These are phyloP conservation scores for Halichoerus grypus DNA, from an alignment of 2,113 vertebrate genomes.

Conservation along the genomic window DNA sequence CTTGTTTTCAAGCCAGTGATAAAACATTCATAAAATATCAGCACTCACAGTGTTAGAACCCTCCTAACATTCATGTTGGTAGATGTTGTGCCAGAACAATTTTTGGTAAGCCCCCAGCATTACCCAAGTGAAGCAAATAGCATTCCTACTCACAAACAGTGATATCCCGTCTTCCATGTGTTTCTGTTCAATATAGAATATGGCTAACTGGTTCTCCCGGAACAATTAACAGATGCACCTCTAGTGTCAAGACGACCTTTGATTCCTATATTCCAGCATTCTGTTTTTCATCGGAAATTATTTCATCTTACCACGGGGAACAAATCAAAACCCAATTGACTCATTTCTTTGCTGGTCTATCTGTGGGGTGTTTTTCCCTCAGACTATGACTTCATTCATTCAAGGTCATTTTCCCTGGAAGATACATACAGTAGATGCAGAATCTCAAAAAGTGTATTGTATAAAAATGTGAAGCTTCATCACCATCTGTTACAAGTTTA, in stretches of 20 bases:
- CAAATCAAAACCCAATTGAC: conserved; percentile 77
- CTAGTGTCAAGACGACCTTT: conserved; percentile 67
- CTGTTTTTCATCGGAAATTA: conserved; percentile 79
- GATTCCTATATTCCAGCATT: conserved; percentile 76
- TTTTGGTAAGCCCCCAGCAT: conserved; percentile 79
- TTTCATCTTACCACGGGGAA: conserved; percentile 56
- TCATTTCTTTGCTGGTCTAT: conserved; percentile 54
- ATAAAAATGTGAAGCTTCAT: conserved; percentile 89
- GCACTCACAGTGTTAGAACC: conserved; percentile 81
- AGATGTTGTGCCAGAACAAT: conserved; percentile 66
- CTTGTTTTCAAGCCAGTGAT: conserved; percentile 82
- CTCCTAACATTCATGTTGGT: conserved; percentile 76
- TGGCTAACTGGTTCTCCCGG: conserved; percentile 73
- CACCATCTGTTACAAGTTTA: conserved; percentile 90
- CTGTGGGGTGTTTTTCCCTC: conserved; percentile 73
- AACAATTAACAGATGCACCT: conserved; percentile 71
- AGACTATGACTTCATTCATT: conserved; percentile 77
- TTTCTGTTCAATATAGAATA: conserved; percentile 52
- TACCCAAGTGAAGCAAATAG: conserved; percentile 79
- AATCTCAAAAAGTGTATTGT: conserved; percentile 87
- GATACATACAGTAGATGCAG: conserved; percentile 84
- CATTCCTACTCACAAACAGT: not conserved
- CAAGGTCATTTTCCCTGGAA: conserved; percentile 89
- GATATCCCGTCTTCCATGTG: conserved; percentile 52
- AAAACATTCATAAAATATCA: conserved; percentile 85